Base-by-base conservation (phyloP, 30 jellyfish, hydroid and myxozoan genomes). In the Cassiopea andromeda region DNA sequence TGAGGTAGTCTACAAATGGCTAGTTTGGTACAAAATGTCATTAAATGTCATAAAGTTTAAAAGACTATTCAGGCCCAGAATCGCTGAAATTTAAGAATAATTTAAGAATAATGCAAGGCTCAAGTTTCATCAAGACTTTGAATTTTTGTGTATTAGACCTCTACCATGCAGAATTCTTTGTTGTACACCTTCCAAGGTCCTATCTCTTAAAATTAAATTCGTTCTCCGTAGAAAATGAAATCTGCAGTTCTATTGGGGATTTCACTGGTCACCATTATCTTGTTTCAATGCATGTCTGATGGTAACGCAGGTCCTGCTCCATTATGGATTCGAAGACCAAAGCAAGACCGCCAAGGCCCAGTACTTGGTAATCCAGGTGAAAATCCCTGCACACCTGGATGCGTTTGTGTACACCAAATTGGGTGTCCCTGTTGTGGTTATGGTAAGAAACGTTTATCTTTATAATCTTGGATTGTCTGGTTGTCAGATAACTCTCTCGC, bases 171-270 rank as follows among this genome's bases (percentile, higher is more conserved):
- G 0, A 58, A 0, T 58, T 58, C 8, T 14, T 58, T 58, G 8
- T 58, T 58, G 13, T 0, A 58, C 14, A 58, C 8, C 14, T 58
- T 58, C 14, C 8, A 6, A 7, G 0, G 0, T 58, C 14, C 68
- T 0, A 58, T 58, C 8, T 58, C 0, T 58, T 58, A 27, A 27
- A 27, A 27, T 27, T 27, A 27, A 27, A 27, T 27, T 27, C 38
- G 38, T 27, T 27, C 38, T 27, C 38, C 38, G 14, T 58, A 58
- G 50, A 6, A 75, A 46, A 75, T 75, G 84, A 75, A 75, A 13
- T 6, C 69, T 75, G 84, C 84, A 75, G 71, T 75, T 45, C 68
- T 75, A 17, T 8, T 75, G 69, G 84, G 46, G 8, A 66, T 75
- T 19, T 44, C 46, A 8, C 16, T 75, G n/a, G 84, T 46, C 14